Evolutionary conservation across 2,797 vertebrate species (phyloP), one percentile per base, ranked within the genome.

Genomic region (Odontamblyopus lacepedii): DNA sequence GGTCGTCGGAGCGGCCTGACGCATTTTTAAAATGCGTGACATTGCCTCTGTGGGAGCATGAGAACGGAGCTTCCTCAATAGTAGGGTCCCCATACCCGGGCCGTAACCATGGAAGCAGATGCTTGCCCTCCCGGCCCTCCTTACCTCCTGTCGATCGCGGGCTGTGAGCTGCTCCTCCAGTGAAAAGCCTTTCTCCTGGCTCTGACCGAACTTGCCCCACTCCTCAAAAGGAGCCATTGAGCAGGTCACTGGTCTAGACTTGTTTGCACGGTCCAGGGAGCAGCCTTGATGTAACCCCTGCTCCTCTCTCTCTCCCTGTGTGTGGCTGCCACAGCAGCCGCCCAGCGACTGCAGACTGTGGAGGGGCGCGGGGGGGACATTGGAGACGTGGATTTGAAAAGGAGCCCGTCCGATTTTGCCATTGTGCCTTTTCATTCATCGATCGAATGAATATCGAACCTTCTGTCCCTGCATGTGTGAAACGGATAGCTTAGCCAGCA

Each of bases 401-500:
- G 96, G 95, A 98, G 95, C 95, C 96, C 93, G 93, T 96, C 95
- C 93, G 94, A 96, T 97, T 98, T 96, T 96, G 95, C 96, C 96
- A 97, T 98, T 98, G 97, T 98, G 96, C 95, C 96, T 97, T 97
- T 98, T 96, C 96, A 98, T 96, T 96, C 96, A 98, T 98, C 96
- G 97, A 98, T 99, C 95, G 96, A 97, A 96, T 97, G 96, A 97
- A 96, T 98, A 98, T 98, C 96, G 96, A 98, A 97, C 96, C 96
- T 97, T 96, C 96, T 98, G 97, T 97, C 95, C 93, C 95, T 94
- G 96, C 93, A 94, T 97, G 95, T 96, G 96, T 97, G 97, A 98
- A 97, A 96, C 93, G 94, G 96, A 98, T 97, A 97, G 96, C 96
- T 97, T 96, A 98, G 96, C 96, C 95, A 97, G 96, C 96, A 95